Base-by-base conservation (phyloP, 2,888 invertebrate genomes). In the Lasioglossum oenotherae region DNA sequence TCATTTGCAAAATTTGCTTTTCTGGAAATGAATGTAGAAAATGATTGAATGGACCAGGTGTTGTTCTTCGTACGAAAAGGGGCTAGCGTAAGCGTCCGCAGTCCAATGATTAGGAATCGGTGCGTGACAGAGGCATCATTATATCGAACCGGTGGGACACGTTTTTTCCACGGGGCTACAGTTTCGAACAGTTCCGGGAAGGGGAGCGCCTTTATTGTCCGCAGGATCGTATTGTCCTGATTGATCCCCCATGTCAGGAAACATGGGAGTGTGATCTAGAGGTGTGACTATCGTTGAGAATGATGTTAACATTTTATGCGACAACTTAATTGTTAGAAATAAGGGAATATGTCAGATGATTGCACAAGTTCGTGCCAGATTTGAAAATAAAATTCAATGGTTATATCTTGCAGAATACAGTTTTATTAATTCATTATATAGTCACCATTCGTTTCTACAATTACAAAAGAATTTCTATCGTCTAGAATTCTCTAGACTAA, bases 121-220 rank as follows among this genome's bases (percentile, higher is more conserved):
- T 80, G 79, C 76, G 82, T 86, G 87, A 82, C 82, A 82, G 71
- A 80, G 87, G 87, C 82, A 76, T 86, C 8, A 4, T 87, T 79
- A 76, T 41, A 53, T 53, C 71, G 60, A 69, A 79, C 71, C 82
- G 67, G 35, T 35, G 77, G 60, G 27, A 64, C 60, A 64, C 27
- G 31, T 27, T 5, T 2, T 27, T 60, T 16, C 60, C 60, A 31
- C 60, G 60, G 53, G 53, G 23, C 53, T 53, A 53, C 53, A 23
- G 53, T 53, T 53, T 53, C 53, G 77, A 19, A 31, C 78, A 77
- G 72, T 74, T 80, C 87, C 87, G 85, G 91, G 88, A 86, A 89
- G 84, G 76, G 91, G 91, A 41, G 90, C 84, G 91, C 75, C 87
- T 4, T 6, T 8, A 41, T 96, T 83, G 78, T 73, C 67, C 31